These are phyloP conservation scores for Acleris holmiana DNA, from an alignment of 2,888 invertebrate genomes.

Conservation along the genomic window DNA sequence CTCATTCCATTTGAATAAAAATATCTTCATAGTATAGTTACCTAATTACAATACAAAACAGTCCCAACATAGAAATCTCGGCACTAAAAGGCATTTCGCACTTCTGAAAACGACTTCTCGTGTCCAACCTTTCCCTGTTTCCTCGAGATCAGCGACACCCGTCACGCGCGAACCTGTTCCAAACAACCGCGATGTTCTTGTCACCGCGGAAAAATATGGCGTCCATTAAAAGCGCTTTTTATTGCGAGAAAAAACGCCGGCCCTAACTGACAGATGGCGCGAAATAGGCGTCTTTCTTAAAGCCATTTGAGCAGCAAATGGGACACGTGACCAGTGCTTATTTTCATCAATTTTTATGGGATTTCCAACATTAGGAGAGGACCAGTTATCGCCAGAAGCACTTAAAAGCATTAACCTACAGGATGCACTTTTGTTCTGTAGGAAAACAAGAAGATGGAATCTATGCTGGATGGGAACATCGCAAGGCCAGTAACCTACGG, in stretches of 20 bases:
- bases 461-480: too few relatives aligned
- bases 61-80: not conserved
- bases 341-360: not conserved
- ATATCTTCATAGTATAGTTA: too few relatives aligned
- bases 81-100: not conserved
- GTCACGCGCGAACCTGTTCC: conserved; percentile 1
- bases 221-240: conserved; percentile 28
- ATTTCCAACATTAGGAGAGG: too few relatives aligned
- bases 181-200: conserved; percentile 8
- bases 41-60: too few relatives aligned
- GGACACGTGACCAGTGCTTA: not conserved
- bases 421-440: too few relatives aligned
- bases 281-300: not conserved
- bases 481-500: too few relatives aligned
- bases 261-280: conserved; percentile 5
- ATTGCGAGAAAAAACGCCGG: conserved; percentile 10
- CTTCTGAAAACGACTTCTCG: too few relatives aligned
- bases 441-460: too few relatives aligned
- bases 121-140: conserved; percentile 5
- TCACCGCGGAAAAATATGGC: conserved; percentile 28
- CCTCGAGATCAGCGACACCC: not conserved
- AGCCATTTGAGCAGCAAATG: not conserved
- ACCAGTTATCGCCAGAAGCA: too few relatives aligned
- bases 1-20: too few relatives aligned
- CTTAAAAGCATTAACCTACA: too few relatives aligned